These are phyloP conservation scores for Procapra przewalskii DNA, from an alignment of 2,113 vertebrate genomes.

Conservation along the genomic window DNA sequence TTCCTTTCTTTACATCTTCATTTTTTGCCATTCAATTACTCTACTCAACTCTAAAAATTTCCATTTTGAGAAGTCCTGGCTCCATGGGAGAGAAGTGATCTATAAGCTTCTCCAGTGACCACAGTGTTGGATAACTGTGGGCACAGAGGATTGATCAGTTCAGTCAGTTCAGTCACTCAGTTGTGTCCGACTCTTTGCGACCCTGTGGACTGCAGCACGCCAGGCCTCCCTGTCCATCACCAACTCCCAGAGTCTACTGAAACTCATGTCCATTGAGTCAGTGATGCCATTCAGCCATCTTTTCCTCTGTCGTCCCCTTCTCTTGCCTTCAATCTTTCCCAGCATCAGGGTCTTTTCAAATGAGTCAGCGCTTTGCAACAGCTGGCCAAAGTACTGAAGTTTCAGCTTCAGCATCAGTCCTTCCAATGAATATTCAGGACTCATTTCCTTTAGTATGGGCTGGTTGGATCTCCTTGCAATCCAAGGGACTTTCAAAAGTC, in stretches of 20 bases:
- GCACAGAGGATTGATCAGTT: not conserved
- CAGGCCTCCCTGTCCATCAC: not conserved
- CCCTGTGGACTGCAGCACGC: rapidly evolving
- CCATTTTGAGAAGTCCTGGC: not conserved
- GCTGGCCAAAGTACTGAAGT: not conserved
- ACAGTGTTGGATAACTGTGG: not conserved
- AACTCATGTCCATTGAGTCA: not conserved
- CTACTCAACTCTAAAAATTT: not conserved
- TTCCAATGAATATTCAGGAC: not conserved
- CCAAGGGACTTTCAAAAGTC: not conserved
- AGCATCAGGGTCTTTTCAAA: not conserved
- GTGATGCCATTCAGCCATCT: not conserved
- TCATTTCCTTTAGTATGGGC: not conserved
- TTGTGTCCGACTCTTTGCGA: rapidly evolving
- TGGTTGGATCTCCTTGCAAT: not conserved
- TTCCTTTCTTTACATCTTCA: not conserved
- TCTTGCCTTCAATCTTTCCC: not conserved
- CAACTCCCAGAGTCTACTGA: not conserved
- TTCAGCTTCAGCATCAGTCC: not conserved
- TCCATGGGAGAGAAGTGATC: not conserved
- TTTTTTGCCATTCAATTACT: not conserved
- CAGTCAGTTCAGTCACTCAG: not conserved
- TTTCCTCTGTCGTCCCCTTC: not conserved
- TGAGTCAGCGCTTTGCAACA: not conserved
- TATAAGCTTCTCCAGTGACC: not conserved